Base-by-base conservation (phyloP, 1,140 invertebrate genomes). In the Drosophila santomea region DNA sequence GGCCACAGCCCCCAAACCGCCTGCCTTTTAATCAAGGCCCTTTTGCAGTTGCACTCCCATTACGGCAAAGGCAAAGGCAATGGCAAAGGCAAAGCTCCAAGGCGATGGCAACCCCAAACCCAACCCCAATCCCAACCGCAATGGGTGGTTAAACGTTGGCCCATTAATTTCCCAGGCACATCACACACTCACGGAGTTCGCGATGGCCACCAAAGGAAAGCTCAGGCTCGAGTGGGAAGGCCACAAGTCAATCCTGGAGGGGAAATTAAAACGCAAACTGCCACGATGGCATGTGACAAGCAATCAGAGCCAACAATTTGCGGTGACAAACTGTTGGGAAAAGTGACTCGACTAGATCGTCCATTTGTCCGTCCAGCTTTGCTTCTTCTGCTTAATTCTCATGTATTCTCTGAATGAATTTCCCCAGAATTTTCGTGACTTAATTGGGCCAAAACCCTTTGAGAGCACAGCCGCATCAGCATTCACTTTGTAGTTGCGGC, bases 401-500 rank as follows among this genome's bases (percentile, higher is more conserved):
- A 23, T 44, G 25, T 25, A 25, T 25, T 25, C 25, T 25, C 25
- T 44, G 64, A 68, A 66, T 38, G 64, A 68, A 66, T 38, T 66
- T 66, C 38, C 47, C 38, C 61, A 20, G 61, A 68, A 68, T 73
- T 62, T 56, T 48, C 20, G 17, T 15, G 8, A 45, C 39, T 52
- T 66, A 66, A 47, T 74, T 63, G 48, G 48, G 36, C 45, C 52
- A 64, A 32, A 32, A 64, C 32, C 51, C 59, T 45, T 54, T 66
- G 64, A 68, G 41, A 48, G 59, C 43, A 15, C 17, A 23, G 43
- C 54, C 41, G 75, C 45, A 47, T 45, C 54, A 17, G 43, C 62
- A 56, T 71, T 61, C 66, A 61, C 56, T 73, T 60, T 67, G 76
- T 80, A 59, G 74, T 67, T 56, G 78, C 66, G 76, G 79, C 83